phyloP scores from a whole-genome alignment of 2,113 vertebrate species.

The Antechinus flavipes region DNA sequence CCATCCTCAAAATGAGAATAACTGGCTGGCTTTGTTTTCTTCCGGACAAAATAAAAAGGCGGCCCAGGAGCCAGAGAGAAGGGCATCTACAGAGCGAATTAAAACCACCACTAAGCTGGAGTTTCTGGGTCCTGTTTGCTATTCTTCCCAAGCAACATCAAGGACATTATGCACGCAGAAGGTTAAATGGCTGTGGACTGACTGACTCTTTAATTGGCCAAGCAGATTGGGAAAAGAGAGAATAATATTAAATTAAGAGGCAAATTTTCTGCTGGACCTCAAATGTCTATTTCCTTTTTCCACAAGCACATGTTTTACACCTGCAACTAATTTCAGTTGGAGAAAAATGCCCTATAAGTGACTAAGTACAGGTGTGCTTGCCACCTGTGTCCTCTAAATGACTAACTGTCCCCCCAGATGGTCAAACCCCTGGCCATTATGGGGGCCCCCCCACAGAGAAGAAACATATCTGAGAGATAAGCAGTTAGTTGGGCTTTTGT shows the following conservation, averaged over 20 bases:
- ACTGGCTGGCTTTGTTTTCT: slow-evolving; percentile 48
- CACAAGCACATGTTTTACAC: slow-evolving; percentile 64
- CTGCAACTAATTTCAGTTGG: slow-evolving; percentile 63
- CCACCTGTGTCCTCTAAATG: slow-evolving; percentile 65
- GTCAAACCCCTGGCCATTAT: background rate
- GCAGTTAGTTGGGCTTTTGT: slow-evolving; percentile 8
- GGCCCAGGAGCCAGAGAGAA: slow-evolving; percentile 45
- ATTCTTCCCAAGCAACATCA: background rate
- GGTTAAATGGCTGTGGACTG: slow-evolving; percentile 16
- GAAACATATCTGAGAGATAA: slow-evolving; percentile 3
- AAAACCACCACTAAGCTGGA: slow-evolving; percentile 23
- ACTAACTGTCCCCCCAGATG: slow-evolving; percentile 58
- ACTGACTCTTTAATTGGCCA: slow-evolving; percentile 36
- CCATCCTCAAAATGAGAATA: slow-evolving; percentile 63
- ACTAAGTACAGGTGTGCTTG: slow-evolving; percentile 59
- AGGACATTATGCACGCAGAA: background rate
- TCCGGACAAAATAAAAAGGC: slow-evolving; percentile 42
- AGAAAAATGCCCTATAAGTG: slow-evolving; percentile 53
- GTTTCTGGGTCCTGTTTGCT: slow-evolving; percentile 23
- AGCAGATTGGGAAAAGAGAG: slow-evolving; percentile 41
- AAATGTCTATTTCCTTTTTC: slow-evolving; percentile 46
- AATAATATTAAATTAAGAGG: slow-evolving; percentile 53
- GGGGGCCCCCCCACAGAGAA: background rate
- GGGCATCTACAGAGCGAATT: background rate
- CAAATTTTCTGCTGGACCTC: slow-evolving; percentile 36